A percentile compares a stretch with the other conserved stretches of the same genome.
Conservation (phyloP, 2,888 invertebrate species). For the Synanthedon tipuliformis region DNA sequence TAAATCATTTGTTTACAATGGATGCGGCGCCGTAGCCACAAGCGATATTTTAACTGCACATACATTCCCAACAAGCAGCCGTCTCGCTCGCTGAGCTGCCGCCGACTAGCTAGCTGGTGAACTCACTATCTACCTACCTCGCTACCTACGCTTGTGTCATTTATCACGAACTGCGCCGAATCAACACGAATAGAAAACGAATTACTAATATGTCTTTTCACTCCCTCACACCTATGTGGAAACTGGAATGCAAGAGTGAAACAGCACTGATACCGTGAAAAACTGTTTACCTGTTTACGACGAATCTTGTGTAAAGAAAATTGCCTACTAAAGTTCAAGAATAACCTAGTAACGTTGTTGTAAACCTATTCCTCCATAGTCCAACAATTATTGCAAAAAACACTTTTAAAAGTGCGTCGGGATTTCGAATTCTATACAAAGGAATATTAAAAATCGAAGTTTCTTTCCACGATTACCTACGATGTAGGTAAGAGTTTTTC, state of each 20-base stretch:
- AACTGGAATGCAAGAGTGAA: background rate
- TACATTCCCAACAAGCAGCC: background rate
- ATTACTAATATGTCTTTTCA: background rate
- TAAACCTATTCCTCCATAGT: too few species aligned
- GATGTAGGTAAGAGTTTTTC: too few species aligned
- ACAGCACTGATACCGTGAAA: background rate
- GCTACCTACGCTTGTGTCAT: conserved; percentile 23
- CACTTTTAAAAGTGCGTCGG: too few species aligned
- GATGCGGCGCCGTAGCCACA: conserved; percentile 6
- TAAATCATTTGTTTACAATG: conserved; percentile 48
- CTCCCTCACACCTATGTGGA: background rate
- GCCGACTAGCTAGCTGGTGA: background rate
- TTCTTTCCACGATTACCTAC: too few species aligned
- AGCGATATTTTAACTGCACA: background rate
- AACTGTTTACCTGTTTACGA: too few species aligned
- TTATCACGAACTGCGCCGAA: conserved; percentile 21
- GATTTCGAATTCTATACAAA: too few species aligned
- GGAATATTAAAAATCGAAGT: too few species aligned
- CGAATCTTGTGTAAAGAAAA: too few species aligned
- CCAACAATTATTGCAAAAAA: too few species aligned
- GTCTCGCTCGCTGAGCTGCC: conserved; percentile 5
- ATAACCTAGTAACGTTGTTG: too few species aligned
- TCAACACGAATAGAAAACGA: background rate
- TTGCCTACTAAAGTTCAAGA: too few species aligned
- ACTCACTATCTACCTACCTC: conserved; percentile 3